A percentile compares a stretch with the other conserved stretches of the same genome.
Evolutionary conservation across 2,797 vertebrate genomes (phyloP).

Genomic region (Eleutherodactylus coqui): DNA sequence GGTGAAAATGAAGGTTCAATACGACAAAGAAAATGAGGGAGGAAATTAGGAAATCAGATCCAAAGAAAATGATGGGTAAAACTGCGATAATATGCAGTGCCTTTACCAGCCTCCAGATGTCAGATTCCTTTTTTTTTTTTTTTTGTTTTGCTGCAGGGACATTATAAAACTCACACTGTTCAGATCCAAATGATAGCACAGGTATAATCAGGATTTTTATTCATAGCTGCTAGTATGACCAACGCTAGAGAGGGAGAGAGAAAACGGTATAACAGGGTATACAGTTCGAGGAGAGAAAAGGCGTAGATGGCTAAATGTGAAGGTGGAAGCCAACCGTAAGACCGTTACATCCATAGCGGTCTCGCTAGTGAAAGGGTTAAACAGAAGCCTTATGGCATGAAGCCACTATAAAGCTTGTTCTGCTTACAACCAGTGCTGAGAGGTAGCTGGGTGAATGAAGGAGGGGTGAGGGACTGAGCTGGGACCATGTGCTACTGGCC

Average conservation of each 20-base stretch:
- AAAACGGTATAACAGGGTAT: background rate
- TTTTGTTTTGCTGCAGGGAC: constrained; percentile 22
- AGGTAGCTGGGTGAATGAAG: constrained; percentile 58
- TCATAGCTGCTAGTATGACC: background rate
- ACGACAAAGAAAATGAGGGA: constrained; percentile 19
- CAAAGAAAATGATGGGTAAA: constrained; percentile 8
- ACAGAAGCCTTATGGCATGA: constrained; percentile 45
- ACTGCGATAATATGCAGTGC: constrained; percentile 4
- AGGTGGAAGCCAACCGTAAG: background rate
- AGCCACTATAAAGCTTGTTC: constrained; percentile 57
- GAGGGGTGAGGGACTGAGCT: constrained; percentile 57
- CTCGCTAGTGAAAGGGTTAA: constrained; percentile 39
- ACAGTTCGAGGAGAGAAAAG: background rate
- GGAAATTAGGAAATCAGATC: constrained; percentile 14
- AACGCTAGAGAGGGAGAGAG: background rate
- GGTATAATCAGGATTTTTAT: constrained; percentile 9
- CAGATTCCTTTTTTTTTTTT: constrained; percentile 21
- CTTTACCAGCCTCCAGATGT: constrained; percentile 31
- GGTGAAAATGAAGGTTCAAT: constrained; percentile 10
- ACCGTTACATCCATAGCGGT: background rate
- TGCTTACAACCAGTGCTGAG: constrained; percentile 50
- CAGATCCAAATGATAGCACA: background rate
- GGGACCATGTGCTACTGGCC: constrained; percentile 72
- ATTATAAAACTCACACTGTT: background rate
- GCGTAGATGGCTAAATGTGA: background rate